phyloP scores from a whole-genome alignment of 2,888 invertebrate genomes.

The Pyrocoelia pectoralis region DNA sequence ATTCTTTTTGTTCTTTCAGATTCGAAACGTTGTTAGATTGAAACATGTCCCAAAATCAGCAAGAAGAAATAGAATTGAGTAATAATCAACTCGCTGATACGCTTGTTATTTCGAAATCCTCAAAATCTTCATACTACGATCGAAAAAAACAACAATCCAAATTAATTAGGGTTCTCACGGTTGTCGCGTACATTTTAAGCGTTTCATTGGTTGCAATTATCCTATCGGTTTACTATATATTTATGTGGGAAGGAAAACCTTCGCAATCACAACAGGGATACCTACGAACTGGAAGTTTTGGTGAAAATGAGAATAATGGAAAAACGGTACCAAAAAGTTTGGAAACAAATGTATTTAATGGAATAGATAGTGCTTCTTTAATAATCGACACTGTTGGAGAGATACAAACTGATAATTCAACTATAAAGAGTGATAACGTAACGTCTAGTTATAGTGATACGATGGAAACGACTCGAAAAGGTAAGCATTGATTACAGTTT shows the following conservation, averaged over 20 bases:
- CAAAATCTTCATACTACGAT: constrained; percentile 25
- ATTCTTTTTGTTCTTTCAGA: background rate
- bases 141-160: constrained; percentile 54
- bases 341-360: background rate
- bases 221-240: constrained; percentile 81
- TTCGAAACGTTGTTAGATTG: background rate
- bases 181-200: constrained; percentile 82
- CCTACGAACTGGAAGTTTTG: background rate
- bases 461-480: too few relatives aligned
- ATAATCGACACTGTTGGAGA: too few relatives aligned
- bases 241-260: constrained; percentile 80
- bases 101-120: background rate
- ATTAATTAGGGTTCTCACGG: constrained; percentile 74
- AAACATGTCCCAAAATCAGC: background rate
- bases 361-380: too few relatives aligned
- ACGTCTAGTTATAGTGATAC: too few relatives aligned
- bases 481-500: too few relatives aligned
- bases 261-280: constrained; percentile 46
- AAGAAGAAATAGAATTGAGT: constrained; percentile 3
- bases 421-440: too few relatives aligned
- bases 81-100: background rate
- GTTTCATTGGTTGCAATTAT: constrained; percentile 86
- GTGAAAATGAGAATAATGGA: background rate
- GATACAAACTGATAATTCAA: too few relatives aligned
- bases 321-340: background rate